Percentiles rank a stretch among this genome's conserved stretches.
These are phyloP conservation scores for Columba livia DNA, from an alignment of 2,113 vertebrate genomes.

Conservation along the genomic window DNA sequence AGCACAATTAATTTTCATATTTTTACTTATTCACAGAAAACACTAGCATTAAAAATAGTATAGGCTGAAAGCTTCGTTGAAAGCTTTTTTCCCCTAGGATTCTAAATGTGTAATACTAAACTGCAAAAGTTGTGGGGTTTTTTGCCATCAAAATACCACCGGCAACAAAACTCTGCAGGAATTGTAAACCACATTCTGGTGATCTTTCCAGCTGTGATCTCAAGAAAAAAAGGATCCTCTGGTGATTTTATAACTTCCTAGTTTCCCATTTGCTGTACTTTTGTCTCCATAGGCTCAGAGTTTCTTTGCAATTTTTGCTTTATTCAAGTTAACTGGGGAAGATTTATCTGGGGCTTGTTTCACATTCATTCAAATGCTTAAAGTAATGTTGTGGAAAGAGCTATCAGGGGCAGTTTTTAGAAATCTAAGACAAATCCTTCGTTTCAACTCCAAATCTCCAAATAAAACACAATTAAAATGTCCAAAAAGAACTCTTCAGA, in stretches of 20 bases:
- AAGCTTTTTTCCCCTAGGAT: not conserved
- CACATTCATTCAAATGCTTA: not conserved
- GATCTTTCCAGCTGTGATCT: not conserved
- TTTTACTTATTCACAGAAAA: slow-evolving; percentile 10
- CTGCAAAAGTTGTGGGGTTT: not conserved
- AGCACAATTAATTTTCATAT: slow-evolving; percentile 24
- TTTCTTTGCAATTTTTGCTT: not conserved
- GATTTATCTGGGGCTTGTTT: not conserved
- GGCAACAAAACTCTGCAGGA: not conserved
- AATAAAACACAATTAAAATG: not conserved
- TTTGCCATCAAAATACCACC: not conserved
- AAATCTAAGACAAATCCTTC: not conserved
- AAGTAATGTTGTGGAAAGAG: not conserved
- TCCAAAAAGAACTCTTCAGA: not conserved
- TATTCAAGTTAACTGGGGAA: not conserved
- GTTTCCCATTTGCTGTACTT: not conserved
- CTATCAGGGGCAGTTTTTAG: not conserved
- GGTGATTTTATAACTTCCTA: not conserved
- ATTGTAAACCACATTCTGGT: not conserved
- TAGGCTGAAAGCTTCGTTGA: not conserved
- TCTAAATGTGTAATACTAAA: not conserved
- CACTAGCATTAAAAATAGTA: not conserved
- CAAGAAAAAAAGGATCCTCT: not conserved
- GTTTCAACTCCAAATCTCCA: not conserved
- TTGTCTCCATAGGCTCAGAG: not conserved